Percentiles rank a stretch among this genome's conserved stretches.
Conservation (phyloP, 1,140 invertebrate species). For the Drosophila mayri region DNA sequence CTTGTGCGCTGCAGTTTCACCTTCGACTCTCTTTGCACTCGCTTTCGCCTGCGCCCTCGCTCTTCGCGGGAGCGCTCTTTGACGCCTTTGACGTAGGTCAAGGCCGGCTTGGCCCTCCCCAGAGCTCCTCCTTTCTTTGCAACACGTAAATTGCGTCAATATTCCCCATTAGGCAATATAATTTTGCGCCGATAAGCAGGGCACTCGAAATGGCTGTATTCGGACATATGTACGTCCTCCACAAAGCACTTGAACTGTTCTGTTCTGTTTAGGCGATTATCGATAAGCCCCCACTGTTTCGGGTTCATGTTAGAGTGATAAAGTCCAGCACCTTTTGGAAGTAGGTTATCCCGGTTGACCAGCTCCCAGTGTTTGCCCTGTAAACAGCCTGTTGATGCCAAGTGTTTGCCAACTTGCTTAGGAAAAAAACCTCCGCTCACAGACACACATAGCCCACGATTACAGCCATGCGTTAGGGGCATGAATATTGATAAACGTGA, state of each 20-base stretch:
- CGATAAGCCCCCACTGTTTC: constrained; percentile 51
- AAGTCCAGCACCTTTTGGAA: constrained; percentile 16
- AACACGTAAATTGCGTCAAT: constrained; percentile 21
- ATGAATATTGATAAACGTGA: constrained; percentile 33
- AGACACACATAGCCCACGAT: neutral
- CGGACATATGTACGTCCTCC: constrained; percentile 29
- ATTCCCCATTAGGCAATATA: constrained; percentile 36
- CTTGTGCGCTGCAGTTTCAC: constrained; percentile 58
- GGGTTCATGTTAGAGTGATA: constrained; percentile 9
- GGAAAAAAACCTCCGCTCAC: constrained; percentile 18
- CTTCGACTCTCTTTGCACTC: constrained; percentile 49
- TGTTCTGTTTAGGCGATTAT: constrained; percentile 52
- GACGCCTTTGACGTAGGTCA: constrained; percentile 74
- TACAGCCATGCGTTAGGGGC: constrained; percentile 35
- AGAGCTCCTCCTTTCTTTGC: constrained; percentile 7
- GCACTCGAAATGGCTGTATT: constrained; percentile 39
- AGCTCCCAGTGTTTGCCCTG: constrained; percentile 12
- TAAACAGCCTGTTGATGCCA: constrained; percentile 17
- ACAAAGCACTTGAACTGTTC: constrained; percentile 28
- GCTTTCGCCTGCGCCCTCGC: constrained; percentile 25
- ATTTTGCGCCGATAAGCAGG: constrained; percentile 30
- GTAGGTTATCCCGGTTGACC: neutral
- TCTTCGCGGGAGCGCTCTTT: constrained; percentile 11
- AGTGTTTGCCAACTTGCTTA: constrained; percentile 11
- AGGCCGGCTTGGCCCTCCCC: constrained; percentile 59